Conservation (phyloP, 2,113 vertebrate species). For the Zapornia atra region DNA sequence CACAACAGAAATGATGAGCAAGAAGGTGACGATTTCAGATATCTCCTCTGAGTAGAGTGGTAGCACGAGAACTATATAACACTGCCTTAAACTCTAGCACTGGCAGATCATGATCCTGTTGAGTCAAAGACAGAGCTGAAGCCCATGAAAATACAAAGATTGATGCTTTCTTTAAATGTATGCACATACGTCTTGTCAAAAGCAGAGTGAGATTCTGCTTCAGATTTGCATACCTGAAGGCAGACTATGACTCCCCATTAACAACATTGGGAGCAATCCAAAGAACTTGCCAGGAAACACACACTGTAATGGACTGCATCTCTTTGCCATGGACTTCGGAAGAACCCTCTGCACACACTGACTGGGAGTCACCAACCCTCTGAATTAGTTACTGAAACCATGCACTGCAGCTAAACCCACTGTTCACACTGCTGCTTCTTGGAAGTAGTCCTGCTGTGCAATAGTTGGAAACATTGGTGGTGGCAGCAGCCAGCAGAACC, state of each 20-base stretch:
- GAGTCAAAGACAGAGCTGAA: background rate
- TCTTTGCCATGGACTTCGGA: background rate
- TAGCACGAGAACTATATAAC: background rate
- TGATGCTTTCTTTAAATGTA: background rate
- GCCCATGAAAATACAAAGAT: background rate
- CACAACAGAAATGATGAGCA: background rate
- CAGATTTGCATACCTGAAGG: background rate
- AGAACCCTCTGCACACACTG: background rate
- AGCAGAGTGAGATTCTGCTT: background rate
- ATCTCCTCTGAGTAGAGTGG: background rate
- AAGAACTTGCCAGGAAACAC: background rate
- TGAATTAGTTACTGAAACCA: background rate
- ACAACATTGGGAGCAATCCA: background rate
- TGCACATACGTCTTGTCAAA: background rate
- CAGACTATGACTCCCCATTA: background rate
- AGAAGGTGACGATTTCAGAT: background rate
- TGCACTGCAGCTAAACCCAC: background rate
- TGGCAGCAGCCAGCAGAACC: background rate
- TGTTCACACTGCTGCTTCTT: background rate
- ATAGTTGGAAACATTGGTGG: background rate
- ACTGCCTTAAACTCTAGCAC: background rate
- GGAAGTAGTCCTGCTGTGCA: background rate
- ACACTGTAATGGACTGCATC: background rate
- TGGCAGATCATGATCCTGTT: background rate
- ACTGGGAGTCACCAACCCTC: background rate